Base-by-base conservation (phyloP, 2,113 vertebrate species). In the Dendropsophus ebraccatus region DNA sequence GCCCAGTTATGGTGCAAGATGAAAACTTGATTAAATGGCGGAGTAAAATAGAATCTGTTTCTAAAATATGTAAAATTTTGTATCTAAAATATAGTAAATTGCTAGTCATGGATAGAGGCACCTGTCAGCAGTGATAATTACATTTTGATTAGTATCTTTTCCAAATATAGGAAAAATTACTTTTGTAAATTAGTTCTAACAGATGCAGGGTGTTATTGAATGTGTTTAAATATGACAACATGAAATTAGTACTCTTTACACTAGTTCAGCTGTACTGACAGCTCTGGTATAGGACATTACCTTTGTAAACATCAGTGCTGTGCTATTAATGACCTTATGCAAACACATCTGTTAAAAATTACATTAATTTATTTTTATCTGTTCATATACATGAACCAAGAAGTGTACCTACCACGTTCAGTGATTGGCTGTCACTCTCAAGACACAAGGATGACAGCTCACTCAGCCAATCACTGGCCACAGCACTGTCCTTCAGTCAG, bases 171-270 rank as follows among this genome's bases (percentile, higher is more conserved):
- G 25, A 30, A 52, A 25, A 52, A 75, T 75, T 49, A 25, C 25
- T 75, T 75, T 75, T 50, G 23, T 75, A 75, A 50, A 76, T 76
- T 47, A 52, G 73, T 49, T 17, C 21, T 28, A 75, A 75, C 73
- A 75, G 73, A 75, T 75, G 74, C 14, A 76, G 74, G n/a, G 19
- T 77, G 75, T 77, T 77, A 35, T 32, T 30, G 28, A 77, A 77
- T 54, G 3, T 35, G 17, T 56, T 77, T 77, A 25, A 30, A 77
- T 77, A 35, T 54, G 28, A 75, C 47, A 77, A 76, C 75, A 77
- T 56, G 50, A 52, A 77, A 54, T 52, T 77, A 56, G 50, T 19
- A 56, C 52, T 19, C 14, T 76, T 54, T 54, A 54, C 17, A 52
- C 49, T 76, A 16, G 25, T 14, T 30, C 74, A 76, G 45, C 47